Evolutionary conservation across 2,113 vertebrate genomes (phyloP).

Genomic region (Canis aureus): DNA sequence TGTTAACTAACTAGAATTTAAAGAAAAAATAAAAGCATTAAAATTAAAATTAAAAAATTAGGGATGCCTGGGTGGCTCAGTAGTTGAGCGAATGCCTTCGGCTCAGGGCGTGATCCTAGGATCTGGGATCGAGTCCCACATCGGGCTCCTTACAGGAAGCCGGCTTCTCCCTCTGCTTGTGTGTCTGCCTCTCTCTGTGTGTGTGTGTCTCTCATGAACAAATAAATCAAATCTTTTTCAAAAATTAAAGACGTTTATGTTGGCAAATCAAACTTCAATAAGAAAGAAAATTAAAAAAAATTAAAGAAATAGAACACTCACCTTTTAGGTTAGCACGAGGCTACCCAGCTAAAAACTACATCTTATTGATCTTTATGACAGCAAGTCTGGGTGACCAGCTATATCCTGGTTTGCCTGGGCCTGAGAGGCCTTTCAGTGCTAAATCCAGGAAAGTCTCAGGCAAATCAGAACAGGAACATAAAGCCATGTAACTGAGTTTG

Average conservation of each 20-base stretch:
- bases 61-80: no score
- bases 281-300: not conserved
- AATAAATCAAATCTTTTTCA: no score
- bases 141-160: no score
- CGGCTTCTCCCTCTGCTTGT: no score
- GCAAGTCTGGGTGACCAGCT: not conserved
- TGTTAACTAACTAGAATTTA: not conserved
- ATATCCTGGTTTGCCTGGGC: not conserved
- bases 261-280: no score
- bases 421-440: not conserved
- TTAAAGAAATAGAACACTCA: not conserved
- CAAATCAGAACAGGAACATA: not conserved
- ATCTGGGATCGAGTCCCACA: no score
- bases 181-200: no score
- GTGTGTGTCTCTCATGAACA: no score
- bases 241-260: no score
- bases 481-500: not conserved
- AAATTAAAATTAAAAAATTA: not conserved
- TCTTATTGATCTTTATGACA: not conserved
- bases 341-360: not conserved
- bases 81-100: no score
- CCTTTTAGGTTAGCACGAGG: not conserved
- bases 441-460: not conserved
- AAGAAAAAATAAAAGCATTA: not conserved
- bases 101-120: no score